These are phyloP conservation scores for Keiferia lycopersicella DNA, from an alignment of 2,888 invertebrate species.

Conservation along the genomic window DNA sequence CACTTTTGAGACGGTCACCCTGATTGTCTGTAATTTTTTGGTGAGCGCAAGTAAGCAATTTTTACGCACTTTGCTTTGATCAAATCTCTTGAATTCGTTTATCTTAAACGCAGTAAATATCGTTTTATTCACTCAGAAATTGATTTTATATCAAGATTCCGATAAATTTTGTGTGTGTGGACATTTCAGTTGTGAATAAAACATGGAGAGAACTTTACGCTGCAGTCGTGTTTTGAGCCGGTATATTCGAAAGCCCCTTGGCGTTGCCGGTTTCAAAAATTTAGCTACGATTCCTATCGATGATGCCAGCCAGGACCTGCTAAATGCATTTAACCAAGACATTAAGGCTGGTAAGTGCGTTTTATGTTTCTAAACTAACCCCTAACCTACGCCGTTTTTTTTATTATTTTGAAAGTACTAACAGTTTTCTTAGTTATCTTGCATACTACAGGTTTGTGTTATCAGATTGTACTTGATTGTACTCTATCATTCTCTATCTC, in stretches of 20 bases:
- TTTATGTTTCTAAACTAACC: neutral
- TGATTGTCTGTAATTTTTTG: no score
- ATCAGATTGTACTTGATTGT: neutral
- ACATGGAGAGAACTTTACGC: constrained; percentile 61
- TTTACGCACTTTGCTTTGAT: no score
- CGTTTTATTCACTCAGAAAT: neutral
- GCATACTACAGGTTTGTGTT: neutral
- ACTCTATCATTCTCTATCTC: no score
- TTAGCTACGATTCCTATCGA: constrained; percentile 56
- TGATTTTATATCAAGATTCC: neutral
- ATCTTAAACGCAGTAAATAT: no score
- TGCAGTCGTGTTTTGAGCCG: constrained; percentile 58
- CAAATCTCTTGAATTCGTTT: no score
- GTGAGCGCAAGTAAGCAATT: no score
- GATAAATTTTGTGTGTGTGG: neutral
- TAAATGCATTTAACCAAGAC: constrained; percentile 63
- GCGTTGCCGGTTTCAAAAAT: constrained; percentile 50
- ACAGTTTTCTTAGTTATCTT: no score
- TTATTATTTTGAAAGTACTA: no score
- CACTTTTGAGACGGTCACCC: no score
- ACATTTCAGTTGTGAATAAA: neutral
- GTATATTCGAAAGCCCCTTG: constrained; percentile 58
- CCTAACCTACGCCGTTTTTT: neutral
- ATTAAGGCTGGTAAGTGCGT: constrained; percentile 58
- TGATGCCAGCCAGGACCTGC: constrained; percentile 56